phyloP scores from a whole-genome alignment of 2,797 vertebrate species.

The Brachymystax lenok region DNA sequence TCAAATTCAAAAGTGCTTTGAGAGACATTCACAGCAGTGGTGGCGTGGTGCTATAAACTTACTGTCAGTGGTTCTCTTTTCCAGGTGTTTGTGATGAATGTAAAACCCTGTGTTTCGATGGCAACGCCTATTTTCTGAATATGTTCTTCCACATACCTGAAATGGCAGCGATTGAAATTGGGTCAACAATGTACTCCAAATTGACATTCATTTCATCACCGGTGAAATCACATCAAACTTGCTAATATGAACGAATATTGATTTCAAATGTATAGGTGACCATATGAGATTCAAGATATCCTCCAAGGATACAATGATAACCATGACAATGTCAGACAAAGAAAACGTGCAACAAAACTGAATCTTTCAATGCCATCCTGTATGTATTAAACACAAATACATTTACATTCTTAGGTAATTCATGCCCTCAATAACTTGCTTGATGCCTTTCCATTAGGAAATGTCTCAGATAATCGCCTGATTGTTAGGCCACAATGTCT shows the following conservation, averaged over 20 bases:
- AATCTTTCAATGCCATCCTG: neutral
- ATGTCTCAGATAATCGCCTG: neutral
- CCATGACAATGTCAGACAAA: neutral
- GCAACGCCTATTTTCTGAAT: slow-evolving; percentile 83
- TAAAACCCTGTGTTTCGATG: slow-evolving; percentile 83
- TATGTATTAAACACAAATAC: neutral
- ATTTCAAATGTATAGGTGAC: neutral
- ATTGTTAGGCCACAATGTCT: neutral
- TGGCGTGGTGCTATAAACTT: slow-evolving; percentile 35
- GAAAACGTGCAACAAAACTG: neutral
- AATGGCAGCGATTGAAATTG: slow-evolving; percentile 31
- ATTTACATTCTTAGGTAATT: neutral
- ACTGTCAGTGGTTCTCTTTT: slow-evolving; percentile 82
- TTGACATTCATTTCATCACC: neutral
- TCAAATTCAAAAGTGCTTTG: neutral
- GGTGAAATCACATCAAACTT: neutral
- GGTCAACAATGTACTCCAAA: neutral
- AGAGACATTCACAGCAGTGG: no score
- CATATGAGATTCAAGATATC: neutral
- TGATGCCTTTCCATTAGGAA: neutral
- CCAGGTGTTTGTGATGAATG: slow-evolving; percentile 80
- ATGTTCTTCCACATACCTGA: slow-evolving; percentile 82
- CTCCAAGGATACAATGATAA: neutral
- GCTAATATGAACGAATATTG: neutral
- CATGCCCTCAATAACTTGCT: neutral